A percentile compares a stretch with the other conserved stretches of the same genome.
Evolutionary conservation across 2,888 invertebrate species (phyloP).

Genomic region (Orthonevra nobilis): DNA sequence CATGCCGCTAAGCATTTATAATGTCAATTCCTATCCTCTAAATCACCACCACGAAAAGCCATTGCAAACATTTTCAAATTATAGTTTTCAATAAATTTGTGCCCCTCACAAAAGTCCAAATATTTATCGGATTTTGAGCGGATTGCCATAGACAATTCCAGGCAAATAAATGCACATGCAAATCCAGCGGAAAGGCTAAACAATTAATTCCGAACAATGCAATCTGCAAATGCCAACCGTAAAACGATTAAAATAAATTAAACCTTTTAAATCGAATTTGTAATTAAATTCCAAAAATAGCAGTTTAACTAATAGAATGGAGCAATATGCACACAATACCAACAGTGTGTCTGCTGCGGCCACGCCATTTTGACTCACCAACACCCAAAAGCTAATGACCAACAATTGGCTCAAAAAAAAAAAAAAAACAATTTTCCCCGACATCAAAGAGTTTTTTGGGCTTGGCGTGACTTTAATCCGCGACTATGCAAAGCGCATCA

Average conservation of each 20-base stretch:
- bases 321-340: conserved; percentile 25
- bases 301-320: conserved; percentile 61
- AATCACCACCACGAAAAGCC: not conserved
- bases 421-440: not conserved
- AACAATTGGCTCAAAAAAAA: conserved; percentile 3
- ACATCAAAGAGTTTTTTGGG: not conserved
- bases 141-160: not conserved
- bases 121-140: not conserved
- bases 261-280: conserved; percentile 63
- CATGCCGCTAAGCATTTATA: conserved; percentile 14
- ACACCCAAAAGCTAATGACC: too few species aligned
- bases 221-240: conserved; percentile 41
- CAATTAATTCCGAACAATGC: conserved; percentile 37
- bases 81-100: conserved; percentile 16
- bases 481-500: conserved; percentile 11
- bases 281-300: conserved; percentile 63
- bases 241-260: conserved; percentile 55
- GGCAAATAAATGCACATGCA: not conserved
- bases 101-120: not conserved
- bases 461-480: conserved; percentile 1
- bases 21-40: conserved; percentile 12
- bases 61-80: conserved; percentile 28
- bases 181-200: conserved; percentile 29
- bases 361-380: conserved; percentile 4
- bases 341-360: not conserved